Base-by-base conservation (phyloP, 2,113 vertebrate species). In the Trichomycterus rosablanca region DNA sequence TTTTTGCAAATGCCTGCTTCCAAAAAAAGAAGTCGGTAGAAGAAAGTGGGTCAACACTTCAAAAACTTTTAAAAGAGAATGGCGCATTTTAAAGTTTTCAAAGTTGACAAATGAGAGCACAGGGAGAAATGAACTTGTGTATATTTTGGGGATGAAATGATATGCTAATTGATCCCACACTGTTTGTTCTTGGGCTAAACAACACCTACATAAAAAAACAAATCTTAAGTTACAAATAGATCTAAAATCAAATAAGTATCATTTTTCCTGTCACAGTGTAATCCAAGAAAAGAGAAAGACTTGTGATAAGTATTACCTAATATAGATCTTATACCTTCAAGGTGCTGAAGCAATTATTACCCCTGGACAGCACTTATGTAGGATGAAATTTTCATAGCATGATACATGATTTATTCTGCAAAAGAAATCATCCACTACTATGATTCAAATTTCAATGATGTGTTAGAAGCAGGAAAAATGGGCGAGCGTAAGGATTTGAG, bases 1-100 rank as follows among this genome's bases (percentile, higher is more conserved):
- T 73, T 74, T 64, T 68, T 64, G 70, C 50, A 11, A 59, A 58
- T 54, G 63, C 56, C 67, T 66, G 46, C 44, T 63, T 49, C 67
- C 54, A 58, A 76, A 63, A 66, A 12, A 76, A 63, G 66, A 12
- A 42, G 48, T 73, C 58, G 73, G 66, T 40, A 34, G 44, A 71
- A 73, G 65, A 81, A 80, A 82, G 74, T 78, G 66, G 75, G 79
- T 73, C 74, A 76, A 59, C 66, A 61, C 52, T 4, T 18, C 58
- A 52, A 28, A 24, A 44, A 40, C 73, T 70, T 72, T 26, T 45
- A 37, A 57, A 53, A 53, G 34, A 60, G 14, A 67, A 48, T 4
- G 3, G 16, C 19, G 56, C 20, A 11, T 14, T 71, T n/a, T 59
- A 68, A 75, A 74, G 39, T 72, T 66, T 66, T n/a, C 37, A 16